A percentile compares a stretch with the other conserved stretches of the same genome.
phyloP scores from a whole-genome alignment of 1,140 invertebrate species.

The Drosophila busckii region DNA sequence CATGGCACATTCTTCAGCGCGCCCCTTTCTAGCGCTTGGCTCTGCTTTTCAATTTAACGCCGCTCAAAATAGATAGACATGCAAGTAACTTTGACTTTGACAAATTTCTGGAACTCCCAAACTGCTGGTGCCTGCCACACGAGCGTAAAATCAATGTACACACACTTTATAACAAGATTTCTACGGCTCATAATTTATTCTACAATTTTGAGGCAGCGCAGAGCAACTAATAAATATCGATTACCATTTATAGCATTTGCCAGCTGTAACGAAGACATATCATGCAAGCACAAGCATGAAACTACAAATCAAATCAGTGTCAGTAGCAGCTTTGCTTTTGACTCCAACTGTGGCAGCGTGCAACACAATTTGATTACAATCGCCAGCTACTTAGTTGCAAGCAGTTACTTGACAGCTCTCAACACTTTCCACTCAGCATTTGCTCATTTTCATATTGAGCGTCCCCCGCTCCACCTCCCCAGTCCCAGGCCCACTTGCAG shows the following conservation, averaged over 20 bases:
- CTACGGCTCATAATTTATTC: too few relatives aligned
- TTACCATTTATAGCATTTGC: too few relatives aligned
- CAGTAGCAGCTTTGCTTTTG: slow-evolving; percentile 15
- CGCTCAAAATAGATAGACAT: slow-evolving; percentile 43
- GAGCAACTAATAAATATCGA: too few relatives aligned
- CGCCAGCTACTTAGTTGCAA: too few relatives aligned
- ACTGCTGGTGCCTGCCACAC: neutral
- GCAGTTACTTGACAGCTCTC: slow-evolving; percentile 13
- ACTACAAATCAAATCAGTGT: slow-evolving; percentile 46
- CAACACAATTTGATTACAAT: slow-evolving; percentile 35
- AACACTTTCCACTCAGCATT: too few relatives aligned
- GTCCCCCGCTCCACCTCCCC: too few relatives aligned
- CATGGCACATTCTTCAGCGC: slow-evolving; percentile 15
- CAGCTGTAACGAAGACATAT: too few relatives aligned
- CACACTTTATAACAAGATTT: too few relatives aligned
- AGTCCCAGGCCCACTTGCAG: too few relatives aligned
- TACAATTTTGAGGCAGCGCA: too few relatives aligned
- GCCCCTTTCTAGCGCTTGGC: slow-evolving; percentile 1
- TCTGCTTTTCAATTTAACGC: slow-evolving; percentile 31
- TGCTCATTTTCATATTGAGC: too few relatives aligned
- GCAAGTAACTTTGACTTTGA: slow-evolving; percentile 47
- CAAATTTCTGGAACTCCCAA: slow-evolving; percentile 36
- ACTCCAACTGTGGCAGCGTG: slow-evolving; percentile 11
- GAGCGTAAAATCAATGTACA: slow-evolving; percentile 35
- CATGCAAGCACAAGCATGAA: too few relatives aligned